Base-by-base conservation (phyloP, 2,888 invertebrate genomes). In the Caenorhabditis angaria region DNA sequence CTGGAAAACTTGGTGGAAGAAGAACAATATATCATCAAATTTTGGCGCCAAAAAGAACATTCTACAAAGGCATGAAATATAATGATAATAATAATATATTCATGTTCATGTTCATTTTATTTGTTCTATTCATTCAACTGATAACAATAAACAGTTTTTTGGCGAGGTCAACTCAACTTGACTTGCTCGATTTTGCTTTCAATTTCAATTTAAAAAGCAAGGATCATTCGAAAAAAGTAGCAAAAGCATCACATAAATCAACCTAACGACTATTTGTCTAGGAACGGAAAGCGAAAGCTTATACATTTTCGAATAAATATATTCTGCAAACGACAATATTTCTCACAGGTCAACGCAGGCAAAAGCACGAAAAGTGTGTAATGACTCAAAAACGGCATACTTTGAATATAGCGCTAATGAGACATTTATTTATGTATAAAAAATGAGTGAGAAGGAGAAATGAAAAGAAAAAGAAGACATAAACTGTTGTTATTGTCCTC, bases 1-100 rank as follows among this genome's bases (percentile, higher is more conserved):
- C 41, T 53, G 67, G 29, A 41, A 41, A 41, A 41, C 10, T 41
- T 41, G 18, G 41, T 18, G 41, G 10, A 18, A 41, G 41, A 41
- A 41, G 18, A 6, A 18, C 10, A 41, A 41, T 2, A 8, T 32
- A 5, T 8, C 32, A 32, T 32, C 32, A 20, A 22, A n/a, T 35
- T 6, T 5, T 27, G 61, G 50, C 55, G 56, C 18, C 53, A 61
- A 25, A 14, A 47, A 41, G 10, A 41, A 41, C 41, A 18, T 12
- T 12, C 10, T 3, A 41, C 10, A 41, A 41, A 8, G 32, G 32
- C 32, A 12, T 12, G 6, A 32, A 32, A 32, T 18, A 41, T 41
- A 41, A 41, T 32, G 32, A 32, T 18, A 10, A 41, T 41, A 18
- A 41, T 41, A 41, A 41, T 41, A 18, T 41, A 18, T 41, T 41